phyloP scores from a whole-genome alignment of 2,888 invertebrate genomes.

The Dynastes grantii region DNA sequence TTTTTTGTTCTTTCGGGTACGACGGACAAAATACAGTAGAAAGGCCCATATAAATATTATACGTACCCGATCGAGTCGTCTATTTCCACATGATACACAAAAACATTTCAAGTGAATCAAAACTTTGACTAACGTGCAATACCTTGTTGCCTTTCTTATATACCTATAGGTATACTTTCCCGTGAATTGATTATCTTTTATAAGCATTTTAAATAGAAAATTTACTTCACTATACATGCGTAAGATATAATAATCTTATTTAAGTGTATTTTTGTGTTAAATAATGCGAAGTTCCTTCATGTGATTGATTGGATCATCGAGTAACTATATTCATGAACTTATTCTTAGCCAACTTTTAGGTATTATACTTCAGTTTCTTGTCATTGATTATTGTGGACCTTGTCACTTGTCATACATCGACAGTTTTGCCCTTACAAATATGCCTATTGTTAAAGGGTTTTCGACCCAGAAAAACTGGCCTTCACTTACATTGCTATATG shows the following conservation, averaged over 20 bases:
- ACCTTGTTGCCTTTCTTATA: too few relatives aligned
- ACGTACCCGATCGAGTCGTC: too few relatives aligned
- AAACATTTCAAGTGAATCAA: too few relatives aligned
- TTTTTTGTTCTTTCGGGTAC: too few relatives aligned
- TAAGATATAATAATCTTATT: neutral
- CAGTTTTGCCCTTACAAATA: constrained; percentile 65
- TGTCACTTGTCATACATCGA: constrained; percentile 66
- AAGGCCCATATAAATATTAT: too few relatives aligned
- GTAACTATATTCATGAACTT: constrained; percentile 24
- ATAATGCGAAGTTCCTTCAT: neutral
- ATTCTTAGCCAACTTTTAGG: constrained; percentile 5
- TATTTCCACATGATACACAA: too few relatives aligned
- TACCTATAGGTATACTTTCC: too few relatives aligned
- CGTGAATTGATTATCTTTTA: too few relatives aligned
- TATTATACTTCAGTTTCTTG: constrained; percentile 30
- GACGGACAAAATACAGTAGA: too few relatives aligned
- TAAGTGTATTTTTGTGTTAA: too few relatives aligned
- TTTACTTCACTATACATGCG: neutral
- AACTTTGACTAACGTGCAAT: too few relatives aligned
- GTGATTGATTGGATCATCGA: constrained; percentile 28
- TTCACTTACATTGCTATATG: constrained; percentile 52
- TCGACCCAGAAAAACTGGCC: constrained; percentile 62
- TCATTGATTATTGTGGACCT: constrained; percentile 56
- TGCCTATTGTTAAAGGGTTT: constrained; percentile 67
- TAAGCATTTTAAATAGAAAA: too few relatives aligned